Evolutionary conservation across 2,113 vertebrate species (phyloP).

Genomic region (Cheilinus undulatus): DNA sequence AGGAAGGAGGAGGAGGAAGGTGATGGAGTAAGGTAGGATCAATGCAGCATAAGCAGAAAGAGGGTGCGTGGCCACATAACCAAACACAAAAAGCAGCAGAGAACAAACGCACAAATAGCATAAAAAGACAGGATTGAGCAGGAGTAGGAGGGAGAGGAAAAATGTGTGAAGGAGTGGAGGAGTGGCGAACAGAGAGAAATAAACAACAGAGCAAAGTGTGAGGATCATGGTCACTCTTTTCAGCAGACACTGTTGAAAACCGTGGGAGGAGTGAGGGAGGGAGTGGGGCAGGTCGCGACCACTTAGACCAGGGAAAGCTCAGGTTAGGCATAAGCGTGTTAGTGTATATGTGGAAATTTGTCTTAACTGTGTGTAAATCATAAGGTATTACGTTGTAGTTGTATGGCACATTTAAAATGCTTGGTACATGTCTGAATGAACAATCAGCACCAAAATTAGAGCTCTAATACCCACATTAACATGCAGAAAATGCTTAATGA

Average conservation of each 20-base stretch:
- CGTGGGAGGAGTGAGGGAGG: slow-evolving; percentile 58
- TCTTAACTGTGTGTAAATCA: slow-evolving; percentile 11
- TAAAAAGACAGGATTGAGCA: slow-evolving; percentile 55
- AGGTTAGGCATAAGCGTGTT: slow-evolving; percentile 54
- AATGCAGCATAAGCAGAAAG: slow-evolving; percentile 47
- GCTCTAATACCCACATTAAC: slow-evolving; percentile 48
- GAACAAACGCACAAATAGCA: slow-evolving; percentile 31
- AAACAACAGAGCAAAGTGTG: slow-evolving; percentile 78
- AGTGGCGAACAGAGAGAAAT: slow-evolving; percentile 76
- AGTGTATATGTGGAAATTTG: slow-evolving; percentile 22
- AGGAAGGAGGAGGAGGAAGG: slow-evolving; percentile 31
- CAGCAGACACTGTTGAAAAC: slow-evolving; percentile 78
- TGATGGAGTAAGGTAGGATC: slow-evolving; percentile 38
- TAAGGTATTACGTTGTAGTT: slow-evolving; percentile 13
- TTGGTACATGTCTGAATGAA: slow-evolving; percentile 43
- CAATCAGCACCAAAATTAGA: slow-evolving; percentile 20
- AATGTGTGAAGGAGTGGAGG: slow-evolving; percentile 62
- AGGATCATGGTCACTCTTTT: slow-evolving; percentile 73
- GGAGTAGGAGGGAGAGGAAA: slow-evolving; percentile 46
- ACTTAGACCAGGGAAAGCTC: slow-evolving; percentile 71
- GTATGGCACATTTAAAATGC: slow-evolving; percentile 63
- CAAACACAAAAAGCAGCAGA: slow-evolving; percentile 49
- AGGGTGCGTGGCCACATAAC: slow-evolving; percentile 41
- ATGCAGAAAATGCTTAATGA: slow-evolving; percentile 59
- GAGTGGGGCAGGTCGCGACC: slow-evolving; percentile 61